A percentile compares a stretch with the other conserved stretches of the same genome.
Conservation (phyloP, 2,888 invertebrate species). For the Pherbina coryleti region DNA sequence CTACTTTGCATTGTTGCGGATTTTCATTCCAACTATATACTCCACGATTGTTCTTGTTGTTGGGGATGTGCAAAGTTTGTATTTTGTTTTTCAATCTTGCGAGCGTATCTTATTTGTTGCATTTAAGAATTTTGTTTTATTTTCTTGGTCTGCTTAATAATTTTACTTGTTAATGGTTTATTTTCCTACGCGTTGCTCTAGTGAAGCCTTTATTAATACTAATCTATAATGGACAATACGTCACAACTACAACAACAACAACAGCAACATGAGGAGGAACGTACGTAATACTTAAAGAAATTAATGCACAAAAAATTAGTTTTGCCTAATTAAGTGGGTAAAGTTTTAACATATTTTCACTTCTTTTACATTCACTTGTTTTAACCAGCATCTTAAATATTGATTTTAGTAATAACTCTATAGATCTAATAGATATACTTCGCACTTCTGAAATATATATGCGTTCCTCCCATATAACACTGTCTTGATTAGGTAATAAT, state of each 20-base stretch:
- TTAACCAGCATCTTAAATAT: not conserved
- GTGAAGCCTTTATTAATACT: constrained; percentile 1
- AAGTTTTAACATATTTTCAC: not conserved
- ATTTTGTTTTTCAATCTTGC: constrained; percentile 40
- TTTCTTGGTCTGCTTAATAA: constrained; percentile 8
- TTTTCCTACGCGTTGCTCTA: not conserved
- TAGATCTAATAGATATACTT: not conserved
- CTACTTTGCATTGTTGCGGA: constrained; percentile 28
- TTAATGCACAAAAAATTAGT: not conserved
- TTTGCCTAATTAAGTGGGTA: not conserved
- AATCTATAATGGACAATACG: constrained; percentile 20
- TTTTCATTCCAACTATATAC: constrained; percentile 35
- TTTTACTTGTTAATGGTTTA: not conserved
- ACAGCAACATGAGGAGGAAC: constrained; percentile 28
- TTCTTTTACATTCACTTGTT: not conserved
- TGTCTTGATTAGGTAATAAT: constrained; percentile 8
- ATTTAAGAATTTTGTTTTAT: not conserved
- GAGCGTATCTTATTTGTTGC: constrained; percentile 22
- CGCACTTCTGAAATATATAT: no score
- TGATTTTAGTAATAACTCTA: not conserved
- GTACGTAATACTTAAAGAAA: constrained; percentile 21
- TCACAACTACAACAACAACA: constrained; percentile 12
- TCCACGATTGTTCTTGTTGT: constrained; percentile 37
- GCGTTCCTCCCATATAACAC: not conserved
- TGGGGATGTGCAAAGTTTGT: constrained; percentile 28